phyloP scores from a whole-genome alignment of 2,888 invertebrate species.

The Allygus modestus region DNA sequence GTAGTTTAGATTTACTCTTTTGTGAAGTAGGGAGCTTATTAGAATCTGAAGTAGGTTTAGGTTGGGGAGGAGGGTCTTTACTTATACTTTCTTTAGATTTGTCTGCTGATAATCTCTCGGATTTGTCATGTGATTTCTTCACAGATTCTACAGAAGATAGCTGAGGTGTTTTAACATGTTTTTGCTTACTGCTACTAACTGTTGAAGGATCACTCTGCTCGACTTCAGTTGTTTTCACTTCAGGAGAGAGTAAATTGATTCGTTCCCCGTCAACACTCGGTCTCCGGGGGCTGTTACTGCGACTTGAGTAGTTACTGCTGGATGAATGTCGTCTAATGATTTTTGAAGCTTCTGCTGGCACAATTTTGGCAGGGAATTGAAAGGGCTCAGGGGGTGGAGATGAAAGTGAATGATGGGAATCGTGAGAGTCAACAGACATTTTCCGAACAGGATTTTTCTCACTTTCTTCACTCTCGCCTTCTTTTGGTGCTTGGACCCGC shows the following conservation, averaged over 20 bases:
- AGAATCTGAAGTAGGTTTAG: neutral
- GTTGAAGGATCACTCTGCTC: neutral
- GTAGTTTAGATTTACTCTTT: neutral
- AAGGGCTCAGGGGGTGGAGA: constrained; percentile 71
- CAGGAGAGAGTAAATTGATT: neutral
- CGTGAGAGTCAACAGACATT: constrained; percentile 68
- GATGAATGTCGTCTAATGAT: constrained; percentile 91
- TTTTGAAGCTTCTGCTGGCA: constrained; percentile 85
- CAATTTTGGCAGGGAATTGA: constrained; percentile 73
- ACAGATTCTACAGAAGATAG: neutral
- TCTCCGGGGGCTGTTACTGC: constrained; percentile 68
- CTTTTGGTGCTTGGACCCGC: constrained; percentile 49
- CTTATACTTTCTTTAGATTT: neutral
- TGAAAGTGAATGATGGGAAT: constrained; percentile 66
- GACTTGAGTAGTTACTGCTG: constrained; percentile 75
- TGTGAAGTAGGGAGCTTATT: neutral
- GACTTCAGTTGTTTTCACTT: neutral
- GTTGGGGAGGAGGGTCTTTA: neutral
- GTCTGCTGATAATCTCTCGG: neutral
- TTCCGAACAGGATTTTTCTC: constrained; percentile 62
- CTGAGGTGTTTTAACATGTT: constrained; percentile 8
- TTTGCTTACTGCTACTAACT: constrained; percentile 6
- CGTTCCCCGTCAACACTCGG: constrained; percentile 64
- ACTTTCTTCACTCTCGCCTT: constrained; percentile 40
- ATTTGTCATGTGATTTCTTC: constrained; percentile 7